Evolutionary conservation across 2,888 invertebrate genomes (phyloP), one percentile per base, ranked within the genome.

Genomic region (Chelonus formosanus): DNA sequence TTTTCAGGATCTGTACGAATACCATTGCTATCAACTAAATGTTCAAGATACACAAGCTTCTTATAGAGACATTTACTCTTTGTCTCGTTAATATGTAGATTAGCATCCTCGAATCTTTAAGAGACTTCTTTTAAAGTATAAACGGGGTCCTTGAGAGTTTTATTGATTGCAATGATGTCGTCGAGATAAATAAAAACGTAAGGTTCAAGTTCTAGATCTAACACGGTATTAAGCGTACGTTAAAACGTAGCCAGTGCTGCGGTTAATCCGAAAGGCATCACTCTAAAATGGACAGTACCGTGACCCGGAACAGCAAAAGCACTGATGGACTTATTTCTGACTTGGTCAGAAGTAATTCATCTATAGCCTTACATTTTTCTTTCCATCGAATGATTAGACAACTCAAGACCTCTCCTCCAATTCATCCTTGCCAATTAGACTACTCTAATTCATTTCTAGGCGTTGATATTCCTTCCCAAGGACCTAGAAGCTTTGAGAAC

Each of bases 251-350:
- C 61, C 4, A 34, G 56, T 5, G 64, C 69, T n/a, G 76, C 63
- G 70, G 71, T 62, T 47, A 78, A 48, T 44, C 77, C 70, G 52
- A 80, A 78, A 0, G 80, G 78, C 74, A 80, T 71, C 0, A 74
- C 69, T 1, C 43, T 67, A 53, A 80, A 83, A 5, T 80, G 74
- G 50, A 47, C 48, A n/a, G 45, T 31, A 32, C 66, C 61, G 20
- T 44, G 36, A 3, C 66, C 66, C 50, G 54, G 47, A n/a, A 66
- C 55, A 6, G 43, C 44, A 7, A 66, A 66, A 4, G 66, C 66
- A 80, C 77, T n/a, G n/a, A n/a, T n/a, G n/a, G n/a, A n/a, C n/a
- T n/a, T n/a, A n/a, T n/a, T n/a, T n/a, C n/a, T n/a, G n/a, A n/a
- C n/a, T n/a, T n/a, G n/a, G n/a, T n/a, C n/a, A n/a, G n/a, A n/a